Evolutionary conservation across 2,797 vertebrate species (phyloP).

Genomic region (Lacerta bilineata): DNA sequence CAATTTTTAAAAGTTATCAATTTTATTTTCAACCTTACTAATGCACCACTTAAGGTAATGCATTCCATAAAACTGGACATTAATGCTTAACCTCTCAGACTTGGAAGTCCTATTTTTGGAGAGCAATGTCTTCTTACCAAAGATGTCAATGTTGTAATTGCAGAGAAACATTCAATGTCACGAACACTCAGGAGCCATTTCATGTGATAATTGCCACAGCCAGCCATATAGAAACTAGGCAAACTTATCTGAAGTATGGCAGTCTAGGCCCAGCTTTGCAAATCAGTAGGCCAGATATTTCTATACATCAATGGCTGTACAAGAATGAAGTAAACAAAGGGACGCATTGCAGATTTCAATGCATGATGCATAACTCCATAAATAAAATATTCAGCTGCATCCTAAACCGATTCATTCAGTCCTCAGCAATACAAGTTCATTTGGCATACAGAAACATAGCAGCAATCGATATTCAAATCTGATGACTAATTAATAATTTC

Average conservation of each 20-base stretch:
- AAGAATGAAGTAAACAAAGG: conserved; percentile 47
- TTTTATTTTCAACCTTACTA: conserved; percentile 6
- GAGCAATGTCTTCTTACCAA: conserved; percentile 10
- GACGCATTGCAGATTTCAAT: neutral
- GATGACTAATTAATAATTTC: conserved; percentile 45
- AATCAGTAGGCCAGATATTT: conserved; percentile 28
- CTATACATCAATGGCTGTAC: conserved; percentile 3
- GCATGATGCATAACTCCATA: conserved; percentile 10
- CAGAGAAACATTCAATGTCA: conserved; percentile 25
- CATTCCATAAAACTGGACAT: conserved; percentile 47
- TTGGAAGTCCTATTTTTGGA: conserved; percentile 29
- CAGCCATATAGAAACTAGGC: neutral
- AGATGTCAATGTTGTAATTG: neutral
- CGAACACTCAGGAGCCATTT: neutral
- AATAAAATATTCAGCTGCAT: conserved; percentile 21
- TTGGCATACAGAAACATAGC: neutral
- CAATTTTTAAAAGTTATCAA: conserved; percentile 35
- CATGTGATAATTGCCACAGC: conserved; percentile 30
- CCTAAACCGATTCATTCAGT: neutral
- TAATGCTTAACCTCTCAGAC: conserved; percentile 20
- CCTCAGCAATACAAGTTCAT: conserved; percentile 4
- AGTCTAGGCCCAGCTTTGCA: conserved; percentile 29
- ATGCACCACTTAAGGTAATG: conserved; percentile 42
- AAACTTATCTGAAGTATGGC: conserved; percentile 31
- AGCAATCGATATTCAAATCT: neutral